Percentiles rank a stretch among this genome's conserved stretches.
These are phyloP conservation scores for Hycleus phaleratus DNA, from an alignment of 1,140 invertebrate species.

Conservation along the genomic window DNA sequence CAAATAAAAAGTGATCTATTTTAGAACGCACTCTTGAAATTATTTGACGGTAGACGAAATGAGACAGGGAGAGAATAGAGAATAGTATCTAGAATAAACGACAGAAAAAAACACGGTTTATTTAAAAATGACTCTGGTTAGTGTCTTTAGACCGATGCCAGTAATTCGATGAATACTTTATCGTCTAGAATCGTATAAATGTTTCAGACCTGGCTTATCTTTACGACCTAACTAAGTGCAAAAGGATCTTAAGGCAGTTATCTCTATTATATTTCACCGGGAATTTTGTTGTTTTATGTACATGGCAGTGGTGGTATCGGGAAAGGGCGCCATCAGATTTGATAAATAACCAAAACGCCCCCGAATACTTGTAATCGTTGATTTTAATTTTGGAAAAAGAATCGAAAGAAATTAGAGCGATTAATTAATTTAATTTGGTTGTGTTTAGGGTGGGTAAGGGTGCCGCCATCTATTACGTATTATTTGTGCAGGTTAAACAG, in stretches of 20 bases:
- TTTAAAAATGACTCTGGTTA: slow-evolving; percentile 14
- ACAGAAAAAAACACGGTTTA: neutral
- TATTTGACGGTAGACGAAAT: slow-evolving; percentile 10
- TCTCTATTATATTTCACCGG: slow-evolving; percentile 11
- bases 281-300: slow-evolving; percentile 5
- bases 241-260: slow-evolving; percentile 16
- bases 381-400: too few relatives aligned
- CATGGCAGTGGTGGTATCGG: neutral
- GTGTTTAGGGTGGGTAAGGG: too few relatives aligned
- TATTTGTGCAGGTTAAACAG: too few relatives aligned
- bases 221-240: slow-evolving; percentile 20
- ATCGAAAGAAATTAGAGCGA: neutral
- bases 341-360: too few relatives aligned
- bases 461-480: too few relatives aligned
- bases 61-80: neutral
- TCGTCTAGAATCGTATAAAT: slow-evolving; percentile 23
- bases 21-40: neutral
- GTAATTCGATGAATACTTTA: slow-evolving; percentile 26
- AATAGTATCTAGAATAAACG: neutral
- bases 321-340: too few relatives aligned
- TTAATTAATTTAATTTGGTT: neutral
- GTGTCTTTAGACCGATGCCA: slow-evolving; percentile 11
- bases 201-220: slow-evolving; percentile 22
- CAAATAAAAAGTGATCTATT: slow-evolving; percentile 12
- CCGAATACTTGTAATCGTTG: too few relatives aligned